Conservation (phyloP, 1,140 invertebrate species). For the Musca vetustissima region DNA sequence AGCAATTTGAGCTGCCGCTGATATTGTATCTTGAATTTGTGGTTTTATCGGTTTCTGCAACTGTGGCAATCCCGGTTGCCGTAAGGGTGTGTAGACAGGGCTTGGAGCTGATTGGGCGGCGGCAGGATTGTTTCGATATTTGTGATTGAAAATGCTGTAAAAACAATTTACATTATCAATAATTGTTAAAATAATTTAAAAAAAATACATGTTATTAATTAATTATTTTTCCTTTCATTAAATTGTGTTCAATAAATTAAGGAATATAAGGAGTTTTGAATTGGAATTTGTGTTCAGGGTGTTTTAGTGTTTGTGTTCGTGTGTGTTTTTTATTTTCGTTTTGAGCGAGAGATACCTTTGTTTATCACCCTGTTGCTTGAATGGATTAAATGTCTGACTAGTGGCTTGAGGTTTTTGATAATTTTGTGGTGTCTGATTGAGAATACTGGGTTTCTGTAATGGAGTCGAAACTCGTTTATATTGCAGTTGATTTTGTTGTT, state of each 20-base stretch:
- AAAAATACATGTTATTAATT: no score
- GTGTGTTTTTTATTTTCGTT: no score
- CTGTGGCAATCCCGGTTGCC: constrained; percentile 28
- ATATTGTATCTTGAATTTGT: not conserved
- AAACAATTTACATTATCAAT: not conserved
- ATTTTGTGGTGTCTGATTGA: constrained; percentile 40
- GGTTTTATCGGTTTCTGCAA: constrained; percentile 25
- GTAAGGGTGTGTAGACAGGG: constrained; percentile 37
- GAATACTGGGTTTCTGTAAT: constrained; percentile 31
- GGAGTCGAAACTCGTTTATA: constrained; percentile 31
- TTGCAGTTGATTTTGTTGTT: constrained; percentile 41
- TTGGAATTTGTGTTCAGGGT: not conserved
- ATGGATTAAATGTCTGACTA: constrained; percentile 53
- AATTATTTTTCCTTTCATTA: no score
- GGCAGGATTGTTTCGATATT: constrained; percentile 14
- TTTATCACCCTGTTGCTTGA: constrained; percentile 38
- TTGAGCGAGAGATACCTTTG: constrained; percentile 42
- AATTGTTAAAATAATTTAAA: constrained; percentile 1
- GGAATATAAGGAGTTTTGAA: not conserved
- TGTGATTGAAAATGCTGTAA: constrained; percentile 23
- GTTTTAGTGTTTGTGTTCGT: no score
- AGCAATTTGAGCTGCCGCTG: constrained; percentile 45
- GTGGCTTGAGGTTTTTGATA: constrained; percentile 46
- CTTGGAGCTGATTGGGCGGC: constrained; percentile 38
- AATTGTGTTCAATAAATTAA: no score